These are phyloP conservation scores for Rhysida immarginata DNA, from an alignment of 1,140 invertebrate species.

Conservation along the genomic window DNA sequence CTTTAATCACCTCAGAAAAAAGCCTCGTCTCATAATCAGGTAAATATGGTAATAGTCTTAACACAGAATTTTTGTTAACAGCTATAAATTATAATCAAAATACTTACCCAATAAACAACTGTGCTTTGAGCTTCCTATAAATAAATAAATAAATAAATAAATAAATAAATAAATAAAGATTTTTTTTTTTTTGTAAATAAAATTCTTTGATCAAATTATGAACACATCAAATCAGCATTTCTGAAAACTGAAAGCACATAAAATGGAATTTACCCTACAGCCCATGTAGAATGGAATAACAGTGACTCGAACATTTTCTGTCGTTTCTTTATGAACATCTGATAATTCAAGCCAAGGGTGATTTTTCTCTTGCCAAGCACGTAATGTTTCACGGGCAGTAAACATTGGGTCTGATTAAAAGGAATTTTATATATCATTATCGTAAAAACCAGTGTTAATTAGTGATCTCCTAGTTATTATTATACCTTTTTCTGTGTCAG, in stretches of 20 bases:
- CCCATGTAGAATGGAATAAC: conserved; percentile 98
- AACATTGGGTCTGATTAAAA: conserved; percentile 83
- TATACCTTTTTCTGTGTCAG: conserved; percentile 58
- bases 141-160: background rate
- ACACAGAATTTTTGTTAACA: no score
- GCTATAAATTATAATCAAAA: no score
- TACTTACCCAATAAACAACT: conserved; percentile 75
- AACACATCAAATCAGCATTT: no score
- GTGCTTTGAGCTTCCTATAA: conserved; percentile 57
- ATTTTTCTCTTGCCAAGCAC: conserved; percentile 93
- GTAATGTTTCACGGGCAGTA: conserved; percentile 70
- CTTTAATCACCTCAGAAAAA: no score
- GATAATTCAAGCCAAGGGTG: conserved; percentile 91
- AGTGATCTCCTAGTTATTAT: no score
- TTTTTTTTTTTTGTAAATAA: conserved; percentile 6
- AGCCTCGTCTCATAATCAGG: no score
- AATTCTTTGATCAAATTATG: no score
- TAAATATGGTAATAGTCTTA: no score
- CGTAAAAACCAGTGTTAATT: no score
- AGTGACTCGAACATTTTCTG: conserved; percentile 84
- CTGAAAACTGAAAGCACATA: no score
- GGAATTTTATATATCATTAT: no score
- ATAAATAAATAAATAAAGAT: background rate
- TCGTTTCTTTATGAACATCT: conserved; percentile 95
- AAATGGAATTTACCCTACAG: conserved; percentile 44